These are phyloP conservation scores for Platichthys stellatus DNA, from an alignment of 2,113 vertebrate species.

Conservation along the genomic window DNA sequence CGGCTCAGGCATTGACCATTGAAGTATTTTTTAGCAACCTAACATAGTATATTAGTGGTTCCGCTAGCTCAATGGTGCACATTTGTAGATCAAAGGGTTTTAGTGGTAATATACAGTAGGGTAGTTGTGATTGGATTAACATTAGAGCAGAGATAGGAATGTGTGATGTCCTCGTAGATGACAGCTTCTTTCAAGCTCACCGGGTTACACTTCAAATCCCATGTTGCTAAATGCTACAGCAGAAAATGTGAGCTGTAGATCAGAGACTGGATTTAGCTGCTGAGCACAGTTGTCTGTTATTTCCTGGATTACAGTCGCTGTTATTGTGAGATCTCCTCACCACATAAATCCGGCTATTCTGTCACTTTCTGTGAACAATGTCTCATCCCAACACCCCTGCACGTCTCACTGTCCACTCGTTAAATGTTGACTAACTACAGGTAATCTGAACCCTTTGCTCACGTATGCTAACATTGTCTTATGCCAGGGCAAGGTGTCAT, in stretches of 20 bases:
- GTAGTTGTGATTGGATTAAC: background rate
- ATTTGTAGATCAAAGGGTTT: background rate
- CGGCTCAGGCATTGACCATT: background rate
- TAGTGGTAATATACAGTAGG: background rate
- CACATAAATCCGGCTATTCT: background rate
- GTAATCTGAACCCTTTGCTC: background rate
- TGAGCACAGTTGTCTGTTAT: background rate
- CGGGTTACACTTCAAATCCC: background rate
- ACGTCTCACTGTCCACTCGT: background rate
- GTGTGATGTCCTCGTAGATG: background rate
- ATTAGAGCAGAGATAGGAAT: background rate
- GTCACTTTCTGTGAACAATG: no score
- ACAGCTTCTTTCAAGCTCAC: background rate
- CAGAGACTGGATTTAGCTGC: background rate
- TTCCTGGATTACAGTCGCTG: no score
- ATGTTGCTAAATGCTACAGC: background rate
- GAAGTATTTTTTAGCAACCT: background rate
- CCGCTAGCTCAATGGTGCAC: background rate
- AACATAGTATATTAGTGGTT: background rate
- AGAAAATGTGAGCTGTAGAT: background rate
- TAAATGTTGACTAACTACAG: no score
- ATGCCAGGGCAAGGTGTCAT: background rate
- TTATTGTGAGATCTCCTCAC: no score
- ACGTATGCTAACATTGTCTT: background rate
- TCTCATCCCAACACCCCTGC: no score